Evolutionary conservation across 2,113 vertebrate genomes (phyloP).

Genomic region (Thalassoma bifasciatum): DNA sequence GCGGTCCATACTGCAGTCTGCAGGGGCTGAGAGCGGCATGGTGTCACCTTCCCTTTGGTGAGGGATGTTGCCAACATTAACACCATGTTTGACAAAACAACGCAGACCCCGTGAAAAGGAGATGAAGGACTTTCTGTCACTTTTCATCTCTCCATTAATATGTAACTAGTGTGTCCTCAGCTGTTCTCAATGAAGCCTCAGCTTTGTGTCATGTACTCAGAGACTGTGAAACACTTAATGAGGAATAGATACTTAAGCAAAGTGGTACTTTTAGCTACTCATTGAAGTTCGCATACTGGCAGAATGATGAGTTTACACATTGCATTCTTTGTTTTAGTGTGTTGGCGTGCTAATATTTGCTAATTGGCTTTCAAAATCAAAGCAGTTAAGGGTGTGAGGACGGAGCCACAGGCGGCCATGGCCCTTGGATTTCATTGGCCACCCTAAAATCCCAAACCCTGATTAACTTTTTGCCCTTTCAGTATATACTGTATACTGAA

Average conservation of each 20-base stretch:
- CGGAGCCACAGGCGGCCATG: too few species aligned
- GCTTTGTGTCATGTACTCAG: background rate
- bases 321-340: background rate
- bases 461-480: too few species aligned
- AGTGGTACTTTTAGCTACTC: background rate
- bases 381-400: too few species aligned
- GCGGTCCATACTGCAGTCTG: slow-evolving; percentile 30
- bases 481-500: too few species aligned
- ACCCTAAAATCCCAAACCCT: too few species aligned
- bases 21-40: slow-evolving; percentile 34
- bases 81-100: slow-evolving; percentile 60
- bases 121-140: slow-evolving; percentile 38
- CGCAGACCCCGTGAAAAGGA: slow-evolving; percentile 43
- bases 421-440: too few species aligned
- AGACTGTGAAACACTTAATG: background rate
- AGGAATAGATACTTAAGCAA: background rate
- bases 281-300: background rate
- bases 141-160: slow-evolving; percentile 50
- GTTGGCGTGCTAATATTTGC: background rate
- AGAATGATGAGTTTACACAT: slow-evolving; percentile 3
- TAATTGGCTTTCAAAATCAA: background rate
- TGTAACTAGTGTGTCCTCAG: background rate
- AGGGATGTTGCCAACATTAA: slow-evolving; percentile 56
- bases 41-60: slow-evolving; percentile 59
- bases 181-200: slow-evolving; percentile 16